These are phyloP conservation scores for Harpalus rubripes DNA, from an alignment of 2,888 invertebrate genomes.

Conservation along the genomic window DNA sequence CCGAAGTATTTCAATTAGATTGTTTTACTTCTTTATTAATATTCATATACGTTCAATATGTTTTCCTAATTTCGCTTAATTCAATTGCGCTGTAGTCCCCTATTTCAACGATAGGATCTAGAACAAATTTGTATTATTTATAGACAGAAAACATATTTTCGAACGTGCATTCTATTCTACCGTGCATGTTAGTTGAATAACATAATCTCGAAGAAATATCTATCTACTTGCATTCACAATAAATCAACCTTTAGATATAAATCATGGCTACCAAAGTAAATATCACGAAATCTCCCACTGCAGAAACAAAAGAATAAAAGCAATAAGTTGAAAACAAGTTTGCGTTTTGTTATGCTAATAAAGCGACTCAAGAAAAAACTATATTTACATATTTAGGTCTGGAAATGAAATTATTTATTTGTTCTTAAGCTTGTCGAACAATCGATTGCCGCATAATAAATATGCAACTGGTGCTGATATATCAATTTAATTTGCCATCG, in stretches of 20 bases:
- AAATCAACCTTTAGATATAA: constrained; percentile 44
- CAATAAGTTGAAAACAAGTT: constrained; percentile 35
- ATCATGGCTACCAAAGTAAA: constrained; percentile 40
- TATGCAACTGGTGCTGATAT: constrained; percentile 48
- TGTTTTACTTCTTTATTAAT: no score
- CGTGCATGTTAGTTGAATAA: constrained; percentile 35
- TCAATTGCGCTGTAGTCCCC: no score
- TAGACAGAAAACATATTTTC: constrained; percentile 13
- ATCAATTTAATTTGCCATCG: constrained; percentile 55
- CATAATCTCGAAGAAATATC: constrained; percentile 40
- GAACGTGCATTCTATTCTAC: not conserved
- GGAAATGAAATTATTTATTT: constrained; percentile 44
- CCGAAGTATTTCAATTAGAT: no score
- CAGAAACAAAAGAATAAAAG: constrained; percentile 44
- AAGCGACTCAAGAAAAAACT: constrained; percentile 20
- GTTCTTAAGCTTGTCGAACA: constrained; percentile 1
- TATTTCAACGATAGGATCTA: not conserved
- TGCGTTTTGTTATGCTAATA: constrained; percentile 43
- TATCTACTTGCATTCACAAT: constrained; percentile 27
- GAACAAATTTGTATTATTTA: constrained; percentile 9
- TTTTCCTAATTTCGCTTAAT: no score
- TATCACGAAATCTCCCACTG: constrained; percentile 43
- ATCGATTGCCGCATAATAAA: constrained; percentile 39
- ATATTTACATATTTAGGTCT: constrained; percentile 40
- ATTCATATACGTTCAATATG: no score